These are phyloP conservation scores for Lamprotornis superbus DNA, from an alignment of 2,113 vertebrate species.

Conservation along the genomic window DNA sequence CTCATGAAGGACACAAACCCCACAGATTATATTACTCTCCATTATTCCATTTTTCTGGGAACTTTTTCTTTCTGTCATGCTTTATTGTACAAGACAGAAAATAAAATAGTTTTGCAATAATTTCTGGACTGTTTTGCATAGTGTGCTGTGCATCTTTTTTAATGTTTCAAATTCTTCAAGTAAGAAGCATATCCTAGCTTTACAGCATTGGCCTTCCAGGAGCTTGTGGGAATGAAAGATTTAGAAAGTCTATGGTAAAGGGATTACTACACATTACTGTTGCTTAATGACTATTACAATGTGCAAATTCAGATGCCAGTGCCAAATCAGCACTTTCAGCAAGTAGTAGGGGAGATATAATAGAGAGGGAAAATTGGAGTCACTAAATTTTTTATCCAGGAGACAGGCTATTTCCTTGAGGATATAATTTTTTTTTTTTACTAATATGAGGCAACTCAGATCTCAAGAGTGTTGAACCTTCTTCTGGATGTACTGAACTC, in stretches of 20 bases:
- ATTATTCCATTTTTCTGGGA: background rate
- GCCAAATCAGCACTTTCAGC: constrained; percentile 4
- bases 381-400: background rate
- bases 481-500: background rate
- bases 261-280: constrained; percentile 8
- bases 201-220: background rate
- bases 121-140: background rate
- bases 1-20: background rate
- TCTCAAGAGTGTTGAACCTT: background rate
- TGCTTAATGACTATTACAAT: background rate
- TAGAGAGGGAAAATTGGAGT: background rate
- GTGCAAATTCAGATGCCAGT: background rate
- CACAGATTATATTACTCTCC: background rate
- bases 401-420: background rate
- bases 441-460: background rate
- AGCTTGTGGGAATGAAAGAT: constrained; percentile 5
- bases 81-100: background rate
- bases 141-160: background rate
- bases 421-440: background rate
- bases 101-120: background rate
- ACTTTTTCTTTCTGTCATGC: background rate
- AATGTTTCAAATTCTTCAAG: constrained; percentile 12
- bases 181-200: background rate
- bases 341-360: background rate
- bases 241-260: constrained; percentile 18